These are phyloP conservation scores for Ischnus inquisitorius DNA, from an alignment of 2,888 invertebrate genomes.

Conservation along the genomic window DNA sequence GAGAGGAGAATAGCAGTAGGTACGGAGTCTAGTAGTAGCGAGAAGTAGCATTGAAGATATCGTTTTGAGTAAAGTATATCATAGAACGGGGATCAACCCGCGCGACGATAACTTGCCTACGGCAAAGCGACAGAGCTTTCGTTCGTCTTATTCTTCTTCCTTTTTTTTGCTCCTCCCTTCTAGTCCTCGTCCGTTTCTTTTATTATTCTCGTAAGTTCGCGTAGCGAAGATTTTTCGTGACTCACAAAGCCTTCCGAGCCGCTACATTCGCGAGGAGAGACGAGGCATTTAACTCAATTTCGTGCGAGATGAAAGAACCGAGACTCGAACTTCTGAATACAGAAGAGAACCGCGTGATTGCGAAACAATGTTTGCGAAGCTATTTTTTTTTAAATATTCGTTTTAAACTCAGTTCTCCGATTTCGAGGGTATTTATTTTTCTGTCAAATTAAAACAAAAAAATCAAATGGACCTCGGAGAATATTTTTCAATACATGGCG, in stretches of 20 bases:
- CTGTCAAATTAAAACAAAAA: too few relatives aligned
- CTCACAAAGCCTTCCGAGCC: neutral
- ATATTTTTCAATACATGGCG: too few relatives aligned
- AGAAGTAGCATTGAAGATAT: constrained; percentile 59
- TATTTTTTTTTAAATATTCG: neutral
- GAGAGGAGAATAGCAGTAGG: constrained; percentile 30
- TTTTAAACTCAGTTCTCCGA: too few relatives aligned
- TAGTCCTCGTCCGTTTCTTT: neutral
- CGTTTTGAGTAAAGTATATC: constrained; percentile 66
- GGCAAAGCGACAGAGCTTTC: constrained; percentile 29
- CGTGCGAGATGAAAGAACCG: neutral
- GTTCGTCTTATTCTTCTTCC: constrained; percentile 13
- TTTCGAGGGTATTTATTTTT: too few relatives aligned
- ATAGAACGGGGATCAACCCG: constrained; percentile 57
- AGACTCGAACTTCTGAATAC: neutral
- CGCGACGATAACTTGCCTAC: constrained; percentile 60
- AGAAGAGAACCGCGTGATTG: neutral
- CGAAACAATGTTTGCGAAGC: neutral
- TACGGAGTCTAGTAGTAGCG: constrained; percentile 24
- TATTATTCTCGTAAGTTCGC: constrained; percentile 5
- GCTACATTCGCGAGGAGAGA: neutral
- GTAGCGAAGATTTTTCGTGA: constrained; percentile 22
- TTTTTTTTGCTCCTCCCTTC: constrained; percentile 3
- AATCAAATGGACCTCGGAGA: too few relatives aligned
- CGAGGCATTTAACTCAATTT: neutral